Evolutionary conservation across 2,113 vertebrate species (phyloP), one percentile per base, ranked within the genome.

Genomic region (Dicentrarchus labrax): DNA sequence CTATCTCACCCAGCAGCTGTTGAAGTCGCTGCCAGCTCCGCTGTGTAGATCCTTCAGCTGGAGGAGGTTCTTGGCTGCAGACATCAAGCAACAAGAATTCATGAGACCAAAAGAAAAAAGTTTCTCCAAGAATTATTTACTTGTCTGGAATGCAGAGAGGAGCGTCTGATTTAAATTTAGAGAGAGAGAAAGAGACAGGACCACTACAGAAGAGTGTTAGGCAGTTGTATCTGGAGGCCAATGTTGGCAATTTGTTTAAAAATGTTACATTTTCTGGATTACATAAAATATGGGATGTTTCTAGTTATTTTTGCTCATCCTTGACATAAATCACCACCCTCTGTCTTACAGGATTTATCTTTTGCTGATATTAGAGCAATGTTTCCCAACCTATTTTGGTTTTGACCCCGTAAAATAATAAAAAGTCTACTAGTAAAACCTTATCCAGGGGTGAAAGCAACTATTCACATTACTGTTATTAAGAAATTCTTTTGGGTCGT

Each of bases 61-160:
- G 39, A 76, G 54, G 68, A 77, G 60, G 19, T 22, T 78, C 24
- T 72, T 81, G 64, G 87, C 84, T 67, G 60, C 45, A 24, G 6
- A 79, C 75, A 69, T 78, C 54, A 82, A 77, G 75, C 74, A 65
- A 65, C 79, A 78, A 73, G 43, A 82, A 78, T 56, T 77, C 47
- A 82, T 41, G 36, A 69, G 41, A 72, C 12, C 15, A 16, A 43
- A 13, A 17, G 38, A 62, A 41, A 71, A 36, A 53, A 50, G 62
- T 69, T 64, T 81, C 78, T 72, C 72, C 61, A 54, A 75, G 51
- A 76, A 67, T 43, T 38, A 72, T 84, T 77, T 64, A 51, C 72
- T 76, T 6, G 30, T 64, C 30, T 59, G 38, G 48, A 41, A 68
- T 43, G 62, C 51, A 43, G 73, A 68, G 56, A 61, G 56, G 57